phyloP scores from a whole-genome alignment of 2,113 vertebrate species.

The Bucco capensis region DNA sequence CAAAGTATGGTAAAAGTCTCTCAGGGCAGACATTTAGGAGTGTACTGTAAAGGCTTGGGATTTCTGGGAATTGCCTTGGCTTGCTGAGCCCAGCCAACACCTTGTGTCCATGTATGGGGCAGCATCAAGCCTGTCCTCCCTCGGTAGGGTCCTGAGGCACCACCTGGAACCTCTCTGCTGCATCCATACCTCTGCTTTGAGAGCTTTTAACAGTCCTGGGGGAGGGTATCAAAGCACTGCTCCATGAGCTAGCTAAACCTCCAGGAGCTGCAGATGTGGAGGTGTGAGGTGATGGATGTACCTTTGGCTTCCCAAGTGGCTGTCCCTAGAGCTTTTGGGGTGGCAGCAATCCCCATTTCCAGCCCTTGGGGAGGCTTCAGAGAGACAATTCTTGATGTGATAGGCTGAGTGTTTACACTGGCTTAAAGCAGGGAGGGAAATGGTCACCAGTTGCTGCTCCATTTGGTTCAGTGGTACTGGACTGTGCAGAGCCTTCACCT shows the following conservation, averaged over 20 bases:
- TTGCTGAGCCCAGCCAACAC: not conserved
- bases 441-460: fast-evolving
- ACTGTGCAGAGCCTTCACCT: not conserved
- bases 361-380: not conserved
- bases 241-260: not conserved
- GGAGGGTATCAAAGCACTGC: not conserved
- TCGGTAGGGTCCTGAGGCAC: not conserved
- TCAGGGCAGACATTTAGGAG: not conserved
- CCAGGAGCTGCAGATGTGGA: fast-evolving
- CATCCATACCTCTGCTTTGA: not conserved
- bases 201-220: not conserved
- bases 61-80: not conserved
- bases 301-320: not conserved
- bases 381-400: not conserved
- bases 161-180: not conserved
- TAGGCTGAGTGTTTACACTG: not conserved
- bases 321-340: not conserved
- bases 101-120: fast-evolving
- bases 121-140: not conserved
- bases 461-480: not conserved
- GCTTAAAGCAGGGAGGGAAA: not conserved
- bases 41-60: fast-evolving
- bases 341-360: not conserved
- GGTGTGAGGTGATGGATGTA: fast-evolving
- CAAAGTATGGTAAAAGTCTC: not conserved